Evolutionary conservation across 2,888 invertebrate genomes (phyloP).

Genomic region (Pyrgus malvae): DNA sequence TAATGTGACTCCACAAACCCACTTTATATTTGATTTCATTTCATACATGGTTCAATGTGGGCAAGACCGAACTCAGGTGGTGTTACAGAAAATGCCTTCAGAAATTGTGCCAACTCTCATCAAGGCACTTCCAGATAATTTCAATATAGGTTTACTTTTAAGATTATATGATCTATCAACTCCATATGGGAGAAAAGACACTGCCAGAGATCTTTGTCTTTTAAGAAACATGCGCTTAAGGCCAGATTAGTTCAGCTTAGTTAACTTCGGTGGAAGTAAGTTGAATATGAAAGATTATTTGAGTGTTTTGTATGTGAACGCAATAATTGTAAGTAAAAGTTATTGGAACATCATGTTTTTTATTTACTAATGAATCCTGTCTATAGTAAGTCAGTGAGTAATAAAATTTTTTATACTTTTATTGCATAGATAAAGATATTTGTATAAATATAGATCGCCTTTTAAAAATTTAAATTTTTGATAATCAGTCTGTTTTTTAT

Average conservation of each 20-base stretch:
- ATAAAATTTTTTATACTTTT: too few species aligned
- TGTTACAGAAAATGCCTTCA: slow-evolving; percentile 88
- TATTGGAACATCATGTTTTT: too few species aligned
- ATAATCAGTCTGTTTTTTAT: too few species aligned
- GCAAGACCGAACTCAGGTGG: slow-evolving; percentile 85
- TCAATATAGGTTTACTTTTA: slow-evolving; percentile 87
- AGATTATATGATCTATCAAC: slow-evolving; percentile 90
- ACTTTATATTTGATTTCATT: slow-evolving; percentile 91
- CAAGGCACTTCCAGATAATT: slow-evolving; percentile 89
- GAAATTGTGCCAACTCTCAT: slow-evolving; percentile 90
- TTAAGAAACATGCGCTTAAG: slow-evolving; percentile 90
- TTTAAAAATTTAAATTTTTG: too few species aligned
- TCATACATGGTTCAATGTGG: slow-evolving; percentile 89
- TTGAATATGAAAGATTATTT: too few species aligned
- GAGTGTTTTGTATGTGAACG: too few species aligned
- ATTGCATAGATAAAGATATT: too few species aligned
- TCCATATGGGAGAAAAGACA: slow-evolving; percentile 89
- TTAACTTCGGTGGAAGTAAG: neutral
- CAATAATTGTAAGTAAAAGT: too few species aligned
- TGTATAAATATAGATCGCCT: too few species aligned
- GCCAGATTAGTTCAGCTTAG: slow-evolving; percentile 58
- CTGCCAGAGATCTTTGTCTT: slow-evolving; percentile 93
- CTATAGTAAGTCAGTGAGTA: too few species aligned
- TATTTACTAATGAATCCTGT: too few species aligned
- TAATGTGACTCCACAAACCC: slow-evolving; percentile 91